A percentile compares a stretch with the other conserved stretches of the same genome.
Evolutionary conservation across 1,140 invertebrate species (phyloP).

Genomic region (Euglossa dilemma): DNA sequence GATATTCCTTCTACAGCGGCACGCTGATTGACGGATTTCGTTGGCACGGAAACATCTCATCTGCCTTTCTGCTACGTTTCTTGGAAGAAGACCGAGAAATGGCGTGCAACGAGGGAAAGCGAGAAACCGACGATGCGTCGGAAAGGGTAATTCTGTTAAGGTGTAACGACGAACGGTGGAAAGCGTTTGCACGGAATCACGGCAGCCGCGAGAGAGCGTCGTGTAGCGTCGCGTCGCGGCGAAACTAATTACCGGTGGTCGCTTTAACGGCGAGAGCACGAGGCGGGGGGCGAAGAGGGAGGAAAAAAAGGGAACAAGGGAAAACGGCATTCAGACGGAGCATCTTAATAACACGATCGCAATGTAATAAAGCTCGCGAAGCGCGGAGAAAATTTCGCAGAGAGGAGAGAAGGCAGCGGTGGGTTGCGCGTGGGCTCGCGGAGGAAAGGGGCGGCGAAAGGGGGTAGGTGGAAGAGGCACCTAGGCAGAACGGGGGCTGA

Average conservation of each 20-base stretch:
- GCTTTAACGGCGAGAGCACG: neutral
- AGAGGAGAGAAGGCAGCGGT: slow-evolving; percentile 25
- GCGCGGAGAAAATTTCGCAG: slow-evolving; percentile 19
- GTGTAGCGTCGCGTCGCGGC: neutral
- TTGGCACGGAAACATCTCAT: neutral
- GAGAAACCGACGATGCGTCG: neutral
- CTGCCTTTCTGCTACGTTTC: neutral
- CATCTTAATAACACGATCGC: slow-evolving; percentile 66
- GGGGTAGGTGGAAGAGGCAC: neutral
- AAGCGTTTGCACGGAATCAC: neutral
- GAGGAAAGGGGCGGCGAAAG: neutral
- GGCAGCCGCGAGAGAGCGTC: too few relatives aligned
- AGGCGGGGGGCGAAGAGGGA: neutral
- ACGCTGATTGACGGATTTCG: neutral
- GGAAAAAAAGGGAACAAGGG: slow-evolving; percentile 5
- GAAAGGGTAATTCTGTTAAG: too few relatives aligned
- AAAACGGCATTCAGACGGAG: slow-evolving; percentile 6
- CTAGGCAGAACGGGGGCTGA: slow-evolving; percentile 37
- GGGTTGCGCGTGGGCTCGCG: too few relatives aligned
- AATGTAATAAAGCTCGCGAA: slow-evolving; percentile 56
- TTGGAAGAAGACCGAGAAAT: too few relatives aligned
- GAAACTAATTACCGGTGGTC: slow-evolving; percentile 23
- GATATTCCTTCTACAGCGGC: neutral
- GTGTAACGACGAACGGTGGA: too few relatives aligned
- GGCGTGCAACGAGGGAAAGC: neutral